Evolutionary conservation across 2,797 vertebrate species (phyloP), one percentile per base, ranked within the genome.

Genomic region (Crenuchus spilurus): DNA sequence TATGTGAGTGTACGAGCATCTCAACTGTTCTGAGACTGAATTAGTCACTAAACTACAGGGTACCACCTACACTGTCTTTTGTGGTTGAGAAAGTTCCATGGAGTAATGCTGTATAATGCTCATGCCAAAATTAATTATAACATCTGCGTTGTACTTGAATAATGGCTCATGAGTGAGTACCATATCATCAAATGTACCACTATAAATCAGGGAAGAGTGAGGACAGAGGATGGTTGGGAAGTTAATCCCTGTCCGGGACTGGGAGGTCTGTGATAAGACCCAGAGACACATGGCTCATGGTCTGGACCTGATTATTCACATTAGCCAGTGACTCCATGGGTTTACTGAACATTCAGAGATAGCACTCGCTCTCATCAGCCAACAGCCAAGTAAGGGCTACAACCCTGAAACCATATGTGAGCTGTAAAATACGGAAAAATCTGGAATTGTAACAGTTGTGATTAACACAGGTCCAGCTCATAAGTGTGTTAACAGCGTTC

Each of bases 251-350:
- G 60, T 51, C 28, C 62, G 44, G 72, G 67, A 61, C 61, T 67
- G 69, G 64, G 57, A 73, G 71, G 65, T 80, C 74, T 72, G 46
- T 72, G 69, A 76, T 70, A 76, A 22, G 49, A 33, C 63, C 57
- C 49, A 60, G 77, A 79, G 71, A 57, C 60, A 55, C 74, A 66
- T 70, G 73, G 60, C 60, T 73, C 49, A 39, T 44, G 44, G 72
- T 76, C 87, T 89, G 87, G 77, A 88, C 87, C 80, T 84, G 79
- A 92, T 92, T 92, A 92, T 80, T 89, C 86, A 87, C 84, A 91
- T 88, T 87, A 89, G 83, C 87, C 83, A 82, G 84, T 88, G 89
- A 92, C 84, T 90, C 76, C 74, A 35, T 1, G 81, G 82, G 79
- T 89, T 90, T 90, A 91, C 87, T 78, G 72, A 80, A 76, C 71